Evolutionary conservation across 2,797 vertebrate species (phyloP), one percentile per base, ranked within the genome.

Genomic region (Pterois miles): DNA sequence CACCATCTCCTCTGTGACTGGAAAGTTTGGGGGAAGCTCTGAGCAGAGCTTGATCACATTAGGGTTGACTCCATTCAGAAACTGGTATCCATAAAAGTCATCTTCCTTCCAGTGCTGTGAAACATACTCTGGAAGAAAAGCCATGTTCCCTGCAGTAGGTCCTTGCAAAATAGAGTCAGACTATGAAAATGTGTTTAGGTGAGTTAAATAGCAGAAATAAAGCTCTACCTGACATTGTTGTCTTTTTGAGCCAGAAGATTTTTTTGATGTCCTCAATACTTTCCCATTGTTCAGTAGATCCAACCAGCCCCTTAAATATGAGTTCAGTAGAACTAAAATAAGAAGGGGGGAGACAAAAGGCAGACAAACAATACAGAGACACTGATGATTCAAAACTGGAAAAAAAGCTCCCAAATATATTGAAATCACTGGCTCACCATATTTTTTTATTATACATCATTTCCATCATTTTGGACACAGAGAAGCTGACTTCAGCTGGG

Each of bases 211-310:
- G 53, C 8, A 9, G 1, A 59, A 56, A 16, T 9, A 14, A 23
- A 10, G 8, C 23, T 5, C 2, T 83, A 95, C 95, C 93, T 18
- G 92, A 83, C 1, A 91, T 81, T 10, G 68, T 22, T 2, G 93
- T 93, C n/a, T 59, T 93, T 56, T 75, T 88, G 74, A 57, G 87
- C 59, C 76, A 77, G 77, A 95, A 93, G 29, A 94, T 80, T 0
- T 59, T 34, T 71, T 78, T 91, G 68, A 95, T 93, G 50, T 92
- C 89, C 0, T 94, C 81, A 59, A 93, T 56, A 36, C 69, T 76
- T 76, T 86, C 40, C 95, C 95, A 96, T 52, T 80, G 80, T 22
- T 92, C 72, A 16, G 43, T 68, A 20, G 78, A 89, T 34, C 84
- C 80, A 23, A 69, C 38, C 60, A 93, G 36, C 0, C 93, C 91